A percentile compares a stretch with the other conserved stretches of the same genome.
These are phyloP conservation scores for Euwallacea fornicatus DNA, from an alignment of 1,140 invertebrate species.

Conservation along the genomic window DNA sequence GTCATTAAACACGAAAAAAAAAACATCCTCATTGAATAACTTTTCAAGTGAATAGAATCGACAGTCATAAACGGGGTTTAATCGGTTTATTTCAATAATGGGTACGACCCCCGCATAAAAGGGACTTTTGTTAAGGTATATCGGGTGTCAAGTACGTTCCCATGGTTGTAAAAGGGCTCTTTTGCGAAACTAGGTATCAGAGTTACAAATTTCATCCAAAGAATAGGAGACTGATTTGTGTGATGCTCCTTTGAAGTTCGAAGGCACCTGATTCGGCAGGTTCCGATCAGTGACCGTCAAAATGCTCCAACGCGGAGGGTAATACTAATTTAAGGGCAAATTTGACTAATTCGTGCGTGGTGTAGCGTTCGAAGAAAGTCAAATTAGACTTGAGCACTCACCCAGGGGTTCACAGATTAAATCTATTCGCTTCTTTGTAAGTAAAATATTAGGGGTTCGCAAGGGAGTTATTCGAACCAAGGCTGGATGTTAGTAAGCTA, in stretches of 20 bases:
- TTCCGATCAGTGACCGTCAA: constrained; percentile 19
- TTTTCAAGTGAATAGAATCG: constrained; percentile 18
- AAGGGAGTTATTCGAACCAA: too few relatives aligned
- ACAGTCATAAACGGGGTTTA: constrained; percentile 32
- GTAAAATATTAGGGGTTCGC: too few relatives aligned
- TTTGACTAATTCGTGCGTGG: too few relatives aligned
- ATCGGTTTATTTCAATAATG: constrained; percentile 23
- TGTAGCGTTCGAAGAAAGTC: constrained; percentile 1
- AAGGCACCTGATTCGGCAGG: constrained; percentile 44
- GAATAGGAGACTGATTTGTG: constrained; percentile 33
- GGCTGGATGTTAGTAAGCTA: too few relatives aligned
- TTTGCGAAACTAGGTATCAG: constrained; percentile 49
- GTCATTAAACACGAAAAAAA: constrained; percentile 31
- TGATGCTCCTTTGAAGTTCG: constrained; percentile 40
- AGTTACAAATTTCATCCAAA: constrained; percentile 50
- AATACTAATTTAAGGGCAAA: too few relatives aligned
- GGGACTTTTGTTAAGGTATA: constrained; percentile 37
- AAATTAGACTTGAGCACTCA: neutral
- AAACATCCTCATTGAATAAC: constrained; percentile 15
- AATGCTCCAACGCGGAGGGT: neutral
- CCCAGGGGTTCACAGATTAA: too few relatives aligned
- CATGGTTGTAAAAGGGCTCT: constrained; percentile 45
- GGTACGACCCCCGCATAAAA: constrained; percentile 21
- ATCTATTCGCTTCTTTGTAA: too few relatives aligned
- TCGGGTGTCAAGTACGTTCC: constrained; percentile 52